Conservation (phyloP, 2,113 vertebrate genomes). For the Leptocoma aspasia region DNA sequence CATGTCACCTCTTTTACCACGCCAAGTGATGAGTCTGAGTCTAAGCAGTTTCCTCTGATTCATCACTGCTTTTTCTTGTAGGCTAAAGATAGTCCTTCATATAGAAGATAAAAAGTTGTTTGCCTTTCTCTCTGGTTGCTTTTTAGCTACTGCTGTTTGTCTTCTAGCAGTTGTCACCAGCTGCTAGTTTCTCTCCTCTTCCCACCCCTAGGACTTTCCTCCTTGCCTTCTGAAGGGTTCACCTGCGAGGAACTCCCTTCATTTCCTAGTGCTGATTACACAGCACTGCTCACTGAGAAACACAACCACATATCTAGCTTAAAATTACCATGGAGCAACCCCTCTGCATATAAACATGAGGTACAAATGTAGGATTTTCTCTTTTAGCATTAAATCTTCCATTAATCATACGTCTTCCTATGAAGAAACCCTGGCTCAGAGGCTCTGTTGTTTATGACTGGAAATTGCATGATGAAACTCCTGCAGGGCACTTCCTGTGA, state of each 20-base stretch:
- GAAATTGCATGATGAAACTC: background rate
- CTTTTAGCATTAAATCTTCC: background rate
- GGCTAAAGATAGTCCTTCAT: background rate
- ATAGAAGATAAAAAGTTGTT: background rate
- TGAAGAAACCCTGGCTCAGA: background rate
- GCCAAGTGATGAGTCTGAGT: slow-evolving; percentile 1
- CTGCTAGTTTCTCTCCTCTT: background rate
- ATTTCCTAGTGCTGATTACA: background rate
- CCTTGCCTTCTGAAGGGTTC: background rate
- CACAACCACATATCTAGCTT: background rate
- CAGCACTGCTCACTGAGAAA: background rate
- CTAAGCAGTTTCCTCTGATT: slow-evolving; percentile 32
- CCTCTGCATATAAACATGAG: background rate
- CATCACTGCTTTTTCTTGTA: background rate
- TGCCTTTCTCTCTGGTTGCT: background rate
- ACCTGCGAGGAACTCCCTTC: background rate
- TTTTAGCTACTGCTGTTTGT: background rate
- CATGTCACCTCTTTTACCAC: background rate
- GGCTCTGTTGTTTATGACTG: background rate
- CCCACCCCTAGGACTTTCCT: background rate
- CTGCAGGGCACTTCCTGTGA: background rate
- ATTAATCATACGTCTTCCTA: background rate
- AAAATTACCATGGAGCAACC: background rate
- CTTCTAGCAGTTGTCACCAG: background rate
- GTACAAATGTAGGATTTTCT: background rate